Base-by-base conservation (phyloP, 2,888 invertebrate genomes). In the Cataglyphis livida region DNA sequence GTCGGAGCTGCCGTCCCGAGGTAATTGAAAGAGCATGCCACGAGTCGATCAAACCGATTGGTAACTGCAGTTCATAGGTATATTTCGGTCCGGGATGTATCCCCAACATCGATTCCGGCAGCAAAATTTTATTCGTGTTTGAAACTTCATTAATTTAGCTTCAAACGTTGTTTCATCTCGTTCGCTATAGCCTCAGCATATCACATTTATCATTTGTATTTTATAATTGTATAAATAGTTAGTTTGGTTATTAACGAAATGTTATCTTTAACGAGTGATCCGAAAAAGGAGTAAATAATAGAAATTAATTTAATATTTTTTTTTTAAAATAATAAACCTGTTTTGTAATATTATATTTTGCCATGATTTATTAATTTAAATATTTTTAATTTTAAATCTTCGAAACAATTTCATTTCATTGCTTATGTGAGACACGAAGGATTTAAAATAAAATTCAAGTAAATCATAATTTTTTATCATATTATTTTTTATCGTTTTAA, bases 11-110 rank as follows among this genome's bases (percentile, higher is more conserved):
- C 54, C 51, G 61, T 81, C 54, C 82, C 87, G 71, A 83, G 82
- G 84, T 89, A 87, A 89, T 88, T 87, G 85, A 89, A 89, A 83
- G 74, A 81, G 48, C 71, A 84, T 70, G 73, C 70, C 59, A 66
- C n/a, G 61, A 62, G 83, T 85, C 87, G 83, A 87, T 85, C 75
- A 62, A 70, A 81, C 38, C 65, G 87, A 81, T 84, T 85, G 71
- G 68, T 82, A 54, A 65, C 59, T 54, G 59, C 48, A 79, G 76
- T 54, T 73, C 35, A 61, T 51, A 83, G 81, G 44, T 75, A 74
- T 83, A 81, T 62, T 68, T 48, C 81, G 54, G 57, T 71, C 32
- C 65, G 61, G 18, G 51, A 66, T 70, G 79, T 54, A 25, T 64
- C 38, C 57, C 28, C 38, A 79, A 81, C 81, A 82, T 82, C 78